Evolutionary conservation across 1,140 invertebrate species (phyloP).

Genomic region (Protaetia brevitarsis): DNA sequence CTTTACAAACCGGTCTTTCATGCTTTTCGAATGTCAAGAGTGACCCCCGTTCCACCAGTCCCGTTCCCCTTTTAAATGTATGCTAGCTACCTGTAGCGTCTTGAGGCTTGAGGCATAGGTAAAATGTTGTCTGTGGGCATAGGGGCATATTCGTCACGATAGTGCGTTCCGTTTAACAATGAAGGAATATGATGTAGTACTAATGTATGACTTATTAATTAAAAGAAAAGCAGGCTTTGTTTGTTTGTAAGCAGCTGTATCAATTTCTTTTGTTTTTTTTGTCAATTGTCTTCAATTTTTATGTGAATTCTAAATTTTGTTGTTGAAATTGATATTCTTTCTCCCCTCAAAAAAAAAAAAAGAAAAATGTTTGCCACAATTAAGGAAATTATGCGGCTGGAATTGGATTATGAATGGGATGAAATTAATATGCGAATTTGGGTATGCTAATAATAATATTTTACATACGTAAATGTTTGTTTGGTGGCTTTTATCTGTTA

Average conservation of each 20-base stretch:
- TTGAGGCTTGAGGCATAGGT: background rate
- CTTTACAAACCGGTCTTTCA: constrained; percentile 23
- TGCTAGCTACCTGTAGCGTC: constrained; percentile 25
- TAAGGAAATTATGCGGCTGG: constrained; percentile 29
- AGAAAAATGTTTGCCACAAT: background rate
- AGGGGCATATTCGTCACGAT: background rate
- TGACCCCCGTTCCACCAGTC: background rate
- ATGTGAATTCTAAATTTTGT: background rate
- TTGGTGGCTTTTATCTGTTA: background rate
- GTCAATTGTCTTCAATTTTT: too few species aligned
- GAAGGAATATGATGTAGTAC: too few species aligned
- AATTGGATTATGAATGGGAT: constrained; percentile 40
- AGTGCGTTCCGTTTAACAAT: background rate
- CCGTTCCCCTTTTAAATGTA: background rate
- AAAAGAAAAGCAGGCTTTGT: too few species aligned
- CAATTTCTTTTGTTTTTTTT: too few species aligned
- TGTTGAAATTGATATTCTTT: background rate
- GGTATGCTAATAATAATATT: constrained; percentile 28
- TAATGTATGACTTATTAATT: too few species aligned
- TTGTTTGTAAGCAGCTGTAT: too few species aligned
- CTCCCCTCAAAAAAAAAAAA: background rate
- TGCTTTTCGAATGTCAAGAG: constrained; percentile 20
- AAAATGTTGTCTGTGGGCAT: too few species aligned
- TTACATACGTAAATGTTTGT: background rate
- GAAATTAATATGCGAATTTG: constrained; percentile 36